Conservation (phyloP, 2,797 vertebrate genomes). For the Phalanger gymnotis region DNA sequence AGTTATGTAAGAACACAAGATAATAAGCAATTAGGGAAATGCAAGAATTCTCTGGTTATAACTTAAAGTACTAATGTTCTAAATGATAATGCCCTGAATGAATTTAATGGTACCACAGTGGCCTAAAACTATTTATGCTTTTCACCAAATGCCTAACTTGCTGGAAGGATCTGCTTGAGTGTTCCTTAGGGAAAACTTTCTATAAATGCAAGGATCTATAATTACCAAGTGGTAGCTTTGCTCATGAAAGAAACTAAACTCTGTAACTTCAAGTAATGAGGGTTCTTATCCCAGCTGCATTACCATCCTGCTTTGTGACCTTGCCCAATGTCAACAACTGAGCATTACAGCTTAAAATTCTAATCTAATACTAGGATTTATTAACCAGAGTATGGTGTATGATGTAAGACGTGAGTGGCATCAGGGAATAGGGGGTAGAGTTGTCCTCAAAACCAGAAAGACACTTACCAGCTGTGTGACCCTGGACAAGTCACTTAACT, state of each 20-base stretch:
- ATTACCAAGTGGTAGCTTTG: background rate
- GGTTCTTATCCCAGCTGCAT: background rate
- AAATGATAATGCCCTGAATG: background rate
- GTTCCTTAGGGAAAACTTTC: constrained; percentile 14
- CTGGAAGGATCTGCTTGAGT: background rate
- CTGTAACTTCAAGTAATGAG: constrained; percentile 1
- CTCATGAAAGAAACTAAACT: background rate
- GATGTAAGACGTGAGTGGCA: background rate
- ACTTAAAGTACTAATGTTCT: background rate
- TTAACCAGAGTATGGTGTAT: background rate
- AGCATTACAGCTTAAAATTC: background rate
- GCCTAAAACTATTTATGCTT: constrained; percentile 6
- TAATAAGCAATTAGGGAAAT: background rate
- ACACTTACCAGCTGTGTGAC: too few relatives aligned
- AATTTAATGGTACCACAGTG: background rate
- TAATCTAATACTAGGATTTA: background rate
- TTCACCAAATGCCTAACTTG: background rate
- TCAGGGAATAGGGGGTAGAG: background rate
- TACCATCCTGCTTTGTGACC: background rate
- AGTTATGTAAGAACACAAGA: background rate
- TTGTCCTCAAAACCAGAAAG: background rate
- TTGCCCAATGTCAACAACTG: background rate
- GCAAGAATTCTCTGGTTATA: constrained; percentile 9
- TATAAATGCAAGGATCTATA: background rate
- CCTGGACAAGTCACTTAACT: too few relatives aligned